Percentiles rank a stretch among this genome's conserved stretches.
Conservation (phyloP, 2,888 invertebrate genomes). For the Atherix ibis region DNA sequence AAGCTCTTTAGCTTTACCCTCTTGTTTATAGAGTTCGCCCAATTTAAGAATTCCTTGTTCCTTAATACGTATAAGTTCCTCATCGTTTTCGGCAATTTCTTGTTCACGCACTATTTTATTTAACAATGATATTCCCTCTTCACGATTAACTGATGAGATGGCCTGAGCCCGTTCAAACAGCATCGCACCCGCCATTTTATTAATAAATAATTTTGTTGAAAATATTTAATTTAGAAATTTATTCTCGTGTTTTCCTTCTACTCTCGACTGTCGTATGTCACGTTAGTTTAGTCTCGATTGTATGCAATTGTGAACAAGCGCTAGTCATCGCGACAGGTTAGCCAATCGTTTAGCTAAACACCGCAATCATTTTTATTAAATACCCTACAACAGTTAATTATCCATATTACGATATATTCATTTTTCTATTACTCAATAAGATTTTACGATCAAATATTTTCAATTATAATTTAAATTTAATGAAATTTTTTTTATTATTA, state of each 20-base stretch:
- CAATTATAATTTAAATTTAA: no score
- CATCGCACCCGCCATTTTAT: conserved; percentile 77
- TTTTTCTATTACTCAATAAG: no score
- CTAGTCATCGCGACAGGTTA: conserved; percentile 27
- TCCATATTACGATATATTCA: no score
- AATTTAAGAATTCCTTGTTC: conserved; percentile 89
- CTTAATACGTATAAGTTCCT: conserved; percentile 78
- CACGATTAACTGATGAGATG: conserved; percentile 54
- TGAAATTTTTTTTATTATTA: no score
- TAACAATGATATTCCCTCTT: conserved; percentile 56
- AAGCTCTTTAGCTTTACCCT: conserved; percentile 82
- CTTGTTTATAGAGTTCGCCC: conserved; percentile 81
- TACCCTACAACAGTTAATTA: no score
- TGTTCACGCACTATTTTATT: conserved; percentile 66
- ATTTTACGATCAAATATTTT: no score
- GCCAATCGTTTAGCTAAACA: conserved; percentile 12
- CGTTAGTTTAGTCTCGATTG: neutral
- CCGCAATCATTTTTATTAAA: neutral
- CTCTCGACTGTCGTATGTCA: conserved; percentile 4
- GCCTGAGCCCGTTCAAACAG: conserved; percentile 74
- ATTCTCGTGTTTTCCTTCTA: conserved; percentile 4
- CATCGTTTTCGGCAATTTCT: conserved; percentile 64
- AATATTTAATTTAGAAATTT: conserved; percentile 5
- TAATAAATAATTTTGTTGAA: conserved; percentile 2
- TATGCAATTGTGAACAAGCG: conserved; percentile 15